Evolutionary conservation across 2,113 vertebrate species (phyloP).

Genomic region (Hemiprocne comata): DNA sequence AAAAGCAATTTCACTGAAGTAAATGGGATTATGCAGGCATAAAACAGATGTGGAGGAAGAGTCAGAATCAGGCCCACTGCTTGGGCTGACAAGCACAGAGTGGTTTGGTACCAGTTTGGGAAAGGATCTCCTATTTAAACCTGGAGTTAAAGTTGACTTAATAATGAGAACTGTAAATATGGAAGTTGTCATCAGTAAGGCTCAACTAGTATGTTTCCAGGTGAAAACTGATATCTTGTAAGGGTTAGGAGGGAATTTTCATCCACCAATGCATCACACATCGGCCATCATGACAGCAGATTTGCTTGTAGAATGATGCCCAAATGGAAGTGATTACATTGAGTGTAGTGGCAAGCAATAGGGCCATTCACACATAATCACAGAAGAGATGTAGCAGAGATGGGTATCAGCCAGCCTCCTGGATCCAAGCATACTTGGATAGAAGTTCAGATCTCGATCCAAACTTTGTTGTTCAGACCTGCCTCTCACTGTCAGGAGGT

Average conservation of each 20-base stretch:
- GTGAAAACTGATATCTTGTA: conserved; percentile 12
- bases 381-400: conserved; percentile 25
- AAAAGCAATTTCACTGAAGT: conserved; percentile 16
- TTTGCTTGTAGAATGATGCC: conserved; percentile 26
- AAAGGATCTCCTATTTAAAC: not conserved
- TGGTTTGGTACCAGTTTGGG: not conserved
- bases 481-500: conserved; percentile 2
- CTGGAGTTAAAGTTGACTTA: not conserved
- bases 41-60: conserved; percentile 36
- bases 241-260: not conserved
- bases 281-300: conserved; percentile 42
- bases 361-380: conserved; percentile 54
- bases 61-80: not conserved
- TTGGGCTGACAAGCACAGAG: not conserved
- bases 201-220: not conserved
- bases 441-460: conserved; percentile 54
- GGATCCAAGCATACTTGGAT: conserved; percentile 28
- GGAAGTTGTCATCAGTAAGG: not conserved
- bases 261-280: not conserved
- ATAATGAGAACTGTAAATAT: conserved; percentile 38
- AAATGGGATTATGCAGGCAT: not conserved
- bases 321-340: conserved; percentile 49
- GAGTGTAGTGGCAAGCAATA: conserved; percentile 10
- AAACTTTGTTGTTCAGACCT: conserved; percentile 53
- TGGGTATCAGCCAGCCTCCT: conserved; percentile 40